These are phyloP conservation scores for Euclidia mi DNA, from an alignment of 2,888 invertebrate species.

Conservation along the genomic window DNA sequence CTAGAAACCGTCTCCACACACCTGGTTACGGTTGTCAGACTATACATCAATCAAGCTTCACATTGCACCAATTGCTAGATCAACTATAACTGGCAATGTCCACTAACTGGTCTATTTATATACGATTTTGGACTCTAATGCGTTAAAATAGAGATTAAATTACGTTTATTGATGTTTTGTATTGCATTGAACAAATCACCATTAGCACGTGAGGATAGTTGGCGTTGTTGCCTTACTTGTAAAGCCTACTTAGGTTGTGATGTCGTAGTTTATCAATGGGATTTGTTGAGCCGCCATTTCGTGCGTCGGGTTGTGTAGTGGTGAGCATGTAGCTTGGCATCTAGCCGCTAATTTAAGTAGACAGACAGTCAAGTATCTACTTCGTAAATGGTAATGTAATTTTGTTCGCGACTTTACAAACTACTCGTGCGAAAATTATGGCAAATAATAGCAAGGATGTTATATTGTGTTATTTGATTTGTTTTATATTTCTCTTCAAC, in stretches of 20 bases:
- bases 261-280: constrained; percentile 65
- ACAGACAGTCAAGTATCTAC: too few species aligned
- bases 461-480: too few species aligned
- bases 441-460: too few species aligned
- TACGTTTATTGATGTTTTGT: constrained; percentile 59
- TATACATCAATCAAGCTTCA: constrained; percentile 80
- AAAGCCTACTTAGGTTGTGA: constrained; percentile 53
- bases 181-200: constrained; percentile 75
- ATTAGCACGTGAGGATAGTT: constrained; percentile 73
- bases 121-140: constrained; percentile 62
- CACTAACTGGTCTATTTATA: constrained; percentile 35
- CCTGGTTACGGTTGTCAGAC: constrained; percentile 76
- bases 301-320: constrained; percentile 3
- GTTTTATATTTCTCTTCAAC: too few species aligned
- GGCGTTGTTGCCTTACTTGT: constrained; percentile 69
- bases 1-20: constrained; percentile 75
- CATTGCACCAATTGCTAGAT: constrained; percentile 76
- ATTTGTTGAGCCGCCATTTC: constrained; percentile 43
- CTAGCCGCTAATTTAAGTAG: too few species aligned
- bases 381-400: too few species aligned
- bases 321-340: too few species aligned
- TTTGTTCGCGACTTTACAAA: too few species aligned
- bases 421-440: too few species aligned
- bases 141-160: constrained; percentile 48
- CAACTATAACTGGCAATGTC: constrained; percentile 72